Percentiles rank a stretch among this genome's conserved stretches.
These are phyloP conservation scores for Ophion ventricosus DNA, from an alignment of 2,888 invertebrate genomes.

Conservation along the genomic window DNA sequence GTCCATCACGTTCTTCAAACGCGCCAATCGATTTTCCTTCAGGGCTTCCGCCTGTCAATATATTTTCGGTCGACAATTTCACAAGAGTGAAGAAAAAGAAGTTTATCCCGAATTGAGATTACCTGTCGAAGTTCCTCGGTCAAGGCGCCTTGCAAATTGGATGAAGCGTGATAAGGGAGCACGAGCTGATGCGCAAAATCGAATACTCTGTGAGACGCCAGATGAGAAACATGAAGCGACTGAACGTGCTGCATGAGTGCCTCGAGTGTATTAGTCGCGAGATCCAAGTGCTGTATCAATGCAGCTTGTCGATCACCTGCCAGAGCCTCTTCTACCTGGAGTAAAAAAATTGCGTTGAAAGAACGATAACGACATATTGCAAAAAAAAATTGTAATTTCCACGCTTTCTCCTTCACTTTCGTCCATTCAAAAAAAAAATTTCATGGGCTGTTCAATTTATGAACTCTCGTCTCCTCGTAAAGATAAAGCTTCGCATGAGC, in stretches of 20 bases:
- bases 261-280: constrained; percentile 68
- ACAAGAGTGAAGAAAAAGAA: background rate
- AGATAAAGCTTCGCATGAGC: too few relatives aligned
- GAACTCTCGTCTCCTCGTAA: too few relatives aligned
- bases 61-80: background rate
- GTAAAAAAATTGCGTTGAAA: background rate
- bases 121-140: constrained; percentile 66
- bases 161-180: constrained; percentile 40
- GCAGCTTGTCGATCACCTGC: constrained; percentile 69
- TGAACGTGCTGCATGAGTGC: constrained; percentile 69
- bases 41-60: constrained; percentile 63
- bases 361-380: background rate
- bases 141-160: constrained; percentile 46
- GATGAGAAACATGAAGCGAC: constrained; percentile 69
- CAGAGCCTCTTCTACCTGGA: constrained; percentile 69
- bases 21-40: constrained; percentile 60
- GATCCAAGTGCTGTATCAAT: constrained; percentile 69
- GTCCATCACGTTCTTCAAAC: constrained; percentile 65
- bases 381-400: background rate
- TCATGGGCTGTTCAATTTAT: too few relatives aligned
- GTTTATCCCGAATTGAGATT: background rate
- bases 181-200: constrained; percentile 68
- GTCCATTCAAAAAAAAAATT: background rate
- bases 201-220: constrained; percentile 68
- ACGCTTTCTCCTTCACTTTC: too few relatives aligned